These are phyloP conservation scores for Carassius gibelio DNA, from an alignment of 2,113 vertebrate genomes.

Conservation along the genomic window DNA sequence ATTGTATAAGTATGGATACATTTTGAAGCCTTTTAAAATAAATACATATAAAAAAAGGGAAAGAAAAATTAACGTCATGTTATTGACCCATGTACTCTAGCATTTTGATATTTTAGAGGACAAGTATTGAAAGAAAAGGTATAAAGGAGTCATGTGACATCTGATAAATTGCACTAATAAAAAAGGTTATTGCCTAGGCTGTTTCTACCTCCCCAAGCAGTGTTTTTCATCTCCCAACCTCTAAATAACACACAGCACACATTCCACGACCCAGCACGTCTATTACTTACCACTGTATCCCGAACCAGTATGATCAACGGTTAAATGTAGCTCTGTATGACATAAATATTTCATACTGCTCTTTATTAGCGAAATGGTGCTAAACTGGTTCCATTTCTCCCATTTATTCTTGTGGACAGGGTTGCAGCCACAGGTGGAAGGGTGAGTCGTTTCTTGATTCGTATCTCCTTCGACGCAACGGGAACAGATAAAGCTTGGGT, in stretches of 20 bases:
- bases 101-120: neutral
- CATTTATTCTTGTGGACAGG: constrained; percentile 1
- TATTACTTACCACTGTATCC: constrained; percentile 17
- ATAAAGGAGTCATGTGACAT: constrained; percentile 30
- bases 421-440: constrained; percentile 21
- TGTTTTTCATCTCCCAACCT: constrained; percentile 38
- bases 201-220: constrained; percentile 41
- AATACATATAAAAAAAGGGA: neutral
- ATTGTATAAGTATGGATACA: neutral
- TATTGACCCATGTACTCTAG: neutral
- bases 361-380: constrained; percentile 21
- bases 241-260: constrained; percentile 42
- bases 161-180: constrained; percentile 68
- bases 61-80: neutral
- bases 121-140: constrained; percentile 16
- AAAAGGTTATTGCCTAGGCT: constrained; percentile 57
- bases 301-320: constrained; percentile 25
- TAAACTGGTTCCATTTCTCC: neutral
- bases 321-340: constrained; percentile 27
- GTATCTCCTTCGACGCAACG: neutral
- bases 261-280: neutral
- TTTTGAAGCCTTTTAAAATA: neutral
- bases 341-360: constrained; percentile 44
- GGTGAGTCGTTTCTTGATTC: neutral
- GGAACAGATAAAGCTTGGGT: constrained; percentile 12